A percentile compares a stretch with the other conserved stretches of the same genome.
Conservation (phyloP, 2,888 invertebrate genomes). For the Antheraea yamamai region DNA sequence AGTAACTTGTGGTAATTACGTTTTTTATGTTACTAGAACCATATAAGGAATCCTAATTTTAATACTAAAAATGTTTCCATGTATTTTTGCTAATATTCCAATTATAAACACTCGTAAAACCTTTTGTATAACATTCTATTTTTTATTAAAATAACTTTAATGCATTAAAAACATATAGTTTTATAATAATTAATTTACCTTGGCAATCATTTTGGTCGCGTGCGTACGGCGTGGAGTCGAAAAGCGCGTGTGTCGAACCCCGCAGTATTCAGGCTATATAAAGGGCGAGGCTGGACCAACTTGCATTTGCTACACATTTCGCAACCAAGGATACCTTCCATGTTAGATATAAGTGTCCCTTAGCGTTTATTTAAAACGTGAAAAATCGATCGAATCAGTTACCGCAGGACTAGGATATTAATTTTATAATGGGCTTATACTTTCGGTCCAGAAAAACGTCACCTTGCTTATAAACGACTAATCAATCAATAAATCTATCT, state of each 20-base stretch:
- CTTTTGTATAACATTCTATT: neutral
- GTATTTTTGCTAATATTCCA: neutral
- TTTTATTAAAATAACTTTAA: neutral
- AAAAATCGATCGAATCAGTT: neutral
- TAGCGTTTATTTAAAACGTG: slow-evolving; percentile 10
- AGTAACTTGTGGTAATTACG: no score
- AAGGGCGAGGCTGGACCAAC: slow-evolving; percentile 43
- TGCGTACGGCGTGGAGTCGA: slow-evolving; percentile 47
- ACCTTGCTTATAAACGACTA: neutral
- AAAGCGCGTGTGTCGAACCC: slow-evolving; percentile 58
- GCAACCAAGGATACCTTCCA: slow-evolving; percentile 58
- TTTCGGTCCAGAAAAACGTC: neutral
- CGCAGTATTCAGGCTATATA: slow-evolving; percentile 50
- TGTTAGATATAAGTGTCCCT: slow-evolving; percentile 17
- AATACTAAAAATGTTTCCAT: neutral
- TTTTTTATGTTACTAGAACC: no score
- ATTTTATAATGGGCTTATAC: neutral
- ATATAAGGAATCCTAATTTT: no score
- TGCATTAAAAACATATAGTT: neutral
- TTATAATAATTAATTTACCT: slow-evolving; percentile 50
- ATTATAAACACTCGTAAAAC: neutral
- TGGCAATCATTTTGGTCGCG: slow-evolving; percentile 71
- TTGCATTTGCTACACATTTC: slow-evolving; percentile 69
- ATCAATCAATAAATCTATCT: neutral
- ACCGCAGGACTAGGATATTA: neutral